Percentiles rank a stretch among this genome's conserved stretches.
phyloP scores from a whole-genome alignment of 2,113 vertebrate species.

The Brachypteracias leptosomus region DNA sequence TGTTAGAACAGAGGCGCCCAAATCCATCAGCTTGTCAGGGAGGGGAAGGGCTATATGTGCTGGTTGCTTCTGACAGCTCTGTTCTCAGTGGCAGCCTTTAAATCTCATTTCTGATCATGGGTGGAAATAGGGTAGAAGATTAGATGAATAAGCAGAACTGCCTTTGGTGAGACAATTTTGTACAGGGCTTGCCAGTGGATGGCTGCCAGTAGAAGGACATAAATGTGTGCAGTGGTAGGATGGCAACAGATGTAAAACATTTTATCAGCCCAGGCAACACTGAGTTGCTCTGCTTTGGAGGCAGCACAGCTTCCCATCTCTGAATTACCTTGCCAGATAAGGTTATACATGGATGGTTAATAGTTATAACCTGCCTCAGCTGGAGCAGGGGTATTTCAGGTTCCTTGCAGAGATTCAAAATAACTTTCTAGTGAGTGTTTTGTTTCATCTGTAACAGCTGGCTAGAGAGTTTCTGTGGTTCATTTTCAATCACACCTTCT shows the following conservation, averaged over 20 bases:
- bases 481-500: background rate
- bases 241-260: background rate
- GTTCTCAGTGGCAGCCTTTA: background rate
- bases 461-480: background rate
- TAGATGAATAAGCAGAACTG: background rate
- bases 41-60: background rate
- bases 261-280: background rate
- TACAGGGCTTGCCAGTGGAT: background rate
- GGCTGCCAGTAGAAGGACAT: background rate
- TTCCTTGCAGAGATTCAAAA: background rate
- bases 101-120: background rate
- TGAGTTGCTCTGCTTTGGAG: background rate
- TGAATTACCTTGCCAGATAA: background rate
- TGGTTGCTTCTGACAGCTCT: background rate
- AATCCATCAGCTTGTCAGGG: background rate
- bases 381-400: background rate
- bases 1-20: background rate
- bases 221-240: background rate
- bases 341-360: background rate
- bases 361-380: background rate
- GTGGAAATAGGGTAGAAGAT: background rate
- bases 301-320: background rate
- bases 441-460: background rate
- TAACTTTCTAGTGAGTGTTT: background rate
- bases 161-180: background rate